Percentiles rank a stretch among this genome's conserved stretches.
Conservation (phyloP, 2,113 vertebrate species). For the Thamnophis sirtalis region DNA sequence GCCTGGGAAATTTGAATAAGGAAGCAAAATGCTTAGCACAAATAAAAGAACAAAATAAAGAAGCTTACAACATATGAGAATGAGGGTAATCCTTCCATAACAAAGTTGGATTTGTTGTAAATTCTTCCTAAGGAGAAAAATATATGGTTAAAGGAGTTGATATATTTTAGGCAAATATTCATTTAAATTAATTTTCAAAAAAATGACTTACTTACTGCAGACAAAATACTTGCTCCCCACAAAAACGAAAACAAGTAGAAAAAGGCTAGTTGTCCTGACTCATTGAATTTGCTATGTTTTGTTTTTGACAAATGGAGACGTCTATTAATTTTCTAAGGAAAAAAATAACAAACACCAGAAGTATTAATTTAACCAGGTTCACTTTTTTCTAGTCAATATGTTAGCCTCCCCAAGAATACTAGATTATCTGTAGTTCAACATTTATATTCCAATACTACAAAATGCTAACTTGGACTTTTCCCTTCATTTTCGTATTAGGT, state of each 20-base stretch:
- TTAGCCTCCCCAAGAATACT: not conserved
- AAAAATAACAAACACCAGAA: not conserved
- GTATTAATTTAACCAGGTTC: not conserved
- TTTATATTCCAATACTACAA: not conserved
- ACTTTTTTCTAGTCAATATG: not conserved
- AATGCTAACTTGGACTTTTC: not conserved
- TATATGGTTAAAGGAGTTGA: constrained; percentile 19
- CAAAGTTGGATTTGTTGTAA: constrained; percentile 75
- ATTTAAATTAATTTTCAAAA: constrained; percentile 2
- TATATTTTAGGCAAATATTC: not conserved
- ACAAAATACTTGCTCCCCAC: constrained; percentile 83
- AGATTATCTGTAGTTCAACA: not conserved
- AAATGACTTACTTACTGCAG: constrained; percentile 67
- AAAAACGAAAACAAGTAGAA: constrained; percentile 82
- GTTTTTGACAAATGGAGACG: constrained; percentile 80
- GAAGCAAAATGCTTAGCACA: not conserved
- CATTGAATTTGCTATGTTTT: constrained; percentile 86
- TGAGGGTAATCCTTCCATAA: constrained; percentile 82
- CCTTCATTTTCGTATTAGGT: not conserved
- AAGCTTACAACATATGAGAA: constrained; percentile 80
- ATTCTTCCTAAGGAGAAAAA: constrained; percentile 71
- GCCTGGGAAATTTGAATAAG: not conserved
- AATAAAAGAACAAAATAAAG: not conserved
- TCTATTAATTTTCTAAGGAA: constrained; percentile 80
- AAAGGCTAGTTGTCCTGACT: constrained; percentile 78